These are phyloP conservation scores for Temnothorax unifasciatus DNA, from an alignment of 2,888 invertebrate genomes.

Conservation along the genomic window DNA sequence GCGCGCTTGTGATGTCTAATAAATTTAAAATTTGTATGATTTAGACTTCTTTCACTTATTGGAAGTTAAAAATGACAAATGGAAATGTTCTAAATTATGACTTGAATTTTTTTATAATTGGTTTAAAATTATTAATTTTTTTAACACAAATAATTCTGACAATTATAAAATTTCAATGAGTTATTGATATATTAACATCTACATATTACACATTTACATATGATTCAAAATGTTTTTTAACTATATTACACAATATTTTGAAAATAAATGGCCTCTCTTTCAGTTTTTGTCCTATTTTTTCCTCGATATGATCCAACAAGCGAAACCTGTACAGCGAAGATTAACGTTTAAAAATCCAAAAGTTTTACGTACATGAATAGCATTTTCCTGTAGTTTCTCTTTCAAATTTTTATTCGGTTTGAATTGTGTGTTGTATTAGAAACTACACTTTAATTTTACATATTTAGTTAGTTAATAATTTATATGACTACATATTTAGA, in stretches of 20 bases:
- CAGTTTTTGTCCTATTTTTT: background rate
- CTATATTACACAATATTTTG: background rate
- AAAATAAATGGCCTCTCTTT: slow-evolving; percentile 3
- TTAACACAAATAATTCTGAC: background rate
- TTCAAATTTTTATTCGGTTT: slow-evolving; percentile 56
- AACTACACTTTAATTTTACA: slow-evolving; percentile 63
- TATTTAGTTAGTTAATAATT: slow-evolving; percentile 63
- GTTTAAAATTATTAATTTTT: background rate
- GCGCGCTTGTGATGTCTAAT: too few species aligned
- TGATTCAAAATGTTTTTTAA: background rate
- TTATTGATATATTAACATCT: background rate
- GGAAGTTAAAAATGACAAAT: background rate
- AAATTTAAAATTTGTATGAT: slow-evolving; percentile 29
- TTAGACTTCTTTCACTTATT: background rate
- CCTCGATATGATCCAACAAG: slow-evolving; percentile 28
- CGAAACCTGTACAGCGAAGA: background rate
- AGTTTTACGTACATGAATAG: background rate
- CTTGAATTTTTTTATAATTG: background rate
- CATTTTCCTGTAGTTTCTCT: background rate
- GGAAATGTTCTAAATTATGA: background rate
- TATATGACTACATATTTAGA: background rate
- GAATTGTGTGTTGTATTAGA: slow-evolving; percentile 62
- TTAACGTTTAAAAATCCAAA: slow-evolving; percentile 2
- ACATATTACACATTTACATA: background rate
- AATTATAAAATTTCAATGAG: background rate